phyloP scores from a whole-genome alignment of 2,888 invertebrate genomes.

The Cephus nigrinus region DNA sequence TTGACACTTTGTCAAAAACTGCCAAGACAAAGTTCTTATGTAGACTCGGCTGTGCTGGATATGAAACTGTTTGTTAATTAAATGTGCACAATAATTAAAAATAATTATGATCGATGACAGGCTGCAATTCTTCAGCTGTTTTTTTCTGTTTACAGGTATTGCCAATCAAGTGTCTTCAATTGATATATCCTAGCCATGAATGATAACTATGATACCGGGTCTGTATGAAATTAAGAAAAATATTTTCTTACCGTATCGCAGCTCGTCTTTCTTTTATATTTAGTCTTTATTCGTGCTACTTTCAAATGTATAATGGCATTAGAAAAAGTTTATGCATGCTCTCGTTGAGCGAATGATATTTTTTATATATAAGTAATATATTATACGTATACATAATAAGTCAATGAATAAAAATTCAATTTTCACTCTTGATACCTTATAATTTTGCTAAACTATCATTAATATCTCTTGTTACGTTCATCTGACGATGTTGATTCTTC shows the following conservation, averaged over 20 bases:
- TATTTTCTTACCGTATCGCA: neutral
- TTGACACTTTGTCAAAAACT: neutral
- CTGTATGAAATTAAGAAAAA: neutral
- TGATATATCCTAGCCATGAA: slow-evolving; percentile 59
- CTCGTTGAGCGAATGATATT: neutral
- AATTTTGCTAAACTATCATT: neutral
- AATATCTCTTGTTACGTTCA: neutral
- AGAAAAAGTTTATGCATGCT: neutral
- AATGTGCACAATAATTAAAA: no score
- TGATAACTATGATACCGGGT: slow-evolving; percentile 13
- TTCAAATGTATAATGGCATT: neutral
- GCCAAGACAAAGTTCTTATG: neutral
- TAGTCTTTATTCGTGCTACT: neutral
- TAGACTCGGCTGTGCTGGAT: neutral
- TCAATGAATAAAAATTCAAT: neutral
- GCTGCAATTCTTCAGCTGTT: neutral
- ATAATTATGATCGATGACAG: neutral
- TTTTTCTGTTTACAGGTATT: slow-evolving; percentile 63
- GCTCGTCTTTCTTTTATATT: neutral
- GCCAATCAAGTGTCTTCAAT: slow-evolving; percentile 78
- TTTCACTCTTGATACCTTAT: neutral
- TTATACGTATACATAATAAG: neutral
- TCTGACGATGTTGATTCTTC: neutral
- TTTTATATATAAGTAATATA: neutral
- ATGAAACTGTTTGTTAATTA: no score